A percentile compares a stretch with the other conserved stretches of the same genome.
Evolutionary conservation across 2,113 vertebrate genomes (phyloP).

Genomic region (Otolemur garnettii): DNA sequence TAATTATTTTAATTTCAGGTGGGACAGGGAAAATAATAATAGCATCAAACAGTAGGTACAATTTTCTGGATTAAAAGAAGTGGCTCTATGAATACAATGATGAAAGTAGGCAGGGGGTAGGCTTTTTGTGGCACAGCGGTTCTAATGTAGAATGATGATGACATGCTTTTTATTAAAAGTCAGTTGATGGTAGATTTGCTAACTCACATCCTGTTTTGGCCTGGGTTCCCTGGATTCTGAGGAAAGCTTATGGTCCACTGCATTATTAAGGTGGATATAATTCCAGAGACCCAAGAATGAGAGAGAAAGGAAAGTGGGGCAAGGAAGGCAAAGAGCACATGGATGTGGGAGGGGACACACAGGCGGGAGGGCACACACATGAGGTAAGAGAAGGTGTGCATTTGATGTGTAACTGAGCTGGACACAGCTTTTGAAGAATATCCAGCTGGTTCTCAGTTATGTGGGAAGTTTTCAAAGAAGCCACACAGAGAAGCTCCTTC

Average conservation of each 20-base stretch:
- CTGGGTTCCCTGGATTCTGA: conserved; percentile 10
- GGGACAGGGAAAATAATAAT: not conserved
- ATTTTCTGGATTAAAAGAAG: conserved; percentile 58
- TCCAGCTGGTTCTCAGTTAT: conserved; percentile 16
- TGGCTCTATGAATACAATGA: conserved; percentile 37
- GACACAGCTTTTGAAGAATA: conserved; percentile 30
- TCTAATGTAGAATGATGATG: conserved; percentile 35
- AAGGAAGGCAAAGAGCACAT: not conserved
- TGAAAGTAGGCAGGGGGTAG: not conserved
- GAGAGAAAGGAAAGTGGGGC: not conserved
- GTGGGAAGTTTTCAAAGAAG: conserved; percentile 6
- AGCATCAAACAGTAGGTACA: not conserved
- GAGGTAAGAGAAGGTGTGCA: not conserved
- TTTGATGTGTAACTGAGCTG: not conserved
- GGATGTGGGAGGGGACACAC: not conserved
- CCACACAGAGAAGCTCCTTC: not conserved
- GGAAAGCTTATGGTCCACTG: not conserved
- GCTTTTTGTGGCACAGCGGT: not conserved
- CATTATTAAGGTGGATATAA: conserved; percentile 12
- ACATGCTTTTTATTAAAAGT: conserved; percentile 68
- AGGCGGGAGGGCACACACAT: not conserved
- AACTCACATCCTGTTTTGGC: conserved; percentile 47
- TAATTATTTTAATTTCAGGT: conserved; percentile 66
- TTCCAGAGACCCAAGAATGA: not conserved
- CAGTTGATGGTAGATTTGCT: conserved; percentile 2